These are phyloP conservation scores for Phalloptychus januarius DNA, from an alignment of 2,797 vertebrate genomes.

Conservation along the genomic window DNA sequence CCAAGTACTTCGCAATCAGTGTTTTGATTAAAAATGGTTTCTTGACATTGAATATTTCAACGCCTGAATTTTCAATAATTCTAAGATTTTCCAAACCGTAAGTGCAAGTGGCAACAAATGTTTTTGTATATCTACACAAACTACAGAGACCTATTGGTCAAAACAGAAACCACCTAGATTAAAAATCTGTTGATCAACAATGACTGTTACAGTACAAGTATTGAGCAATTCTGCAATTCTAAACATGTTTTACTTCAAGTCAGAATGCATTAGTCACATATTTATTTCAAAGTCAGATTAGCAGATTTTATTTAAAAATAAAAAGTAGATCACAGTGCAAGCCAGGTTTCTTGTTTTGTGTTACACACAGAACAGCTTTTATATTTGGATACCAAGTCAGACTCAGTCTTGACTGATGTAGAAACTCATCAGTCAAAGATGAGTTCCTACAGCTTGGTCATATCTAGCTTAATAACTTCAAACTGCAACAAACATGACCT, in stretches of 20 bases:
- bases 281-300: not conserved
- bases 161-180: not conserved
- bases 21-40: not conserved
- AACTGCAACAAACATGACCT: constrained; percentile 28
- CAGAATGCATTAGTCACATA: not conserved
- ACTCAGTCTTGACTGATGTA: no score
- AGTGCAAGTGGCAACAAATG: not conserved
- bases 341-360: not conserved
- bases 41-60: not conserved
- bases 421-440: no score
- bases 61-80: not conserved
- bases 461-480: constrained; percentile 28
- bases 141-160: not conserved
- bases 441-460: constrained; percentile 6
- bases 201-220: not conserved
- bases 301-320: not conserved
- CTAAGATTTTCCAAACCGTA: not conserved
- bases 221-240: not conserved
- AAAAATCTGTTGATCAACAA: not conserved
- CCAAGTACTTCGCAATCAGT: not conserved
- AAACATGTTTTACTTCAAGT: not conserved
- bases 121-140: not conserved
- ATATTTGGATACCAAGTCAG: constrained; percentile 1
- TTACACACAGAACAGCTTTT: not conserved
- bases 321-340: not conserved